phyloP scores from a whole-genome alignment of 2,113 vertebrate species.

The Rissa tridactyla region DNA sequence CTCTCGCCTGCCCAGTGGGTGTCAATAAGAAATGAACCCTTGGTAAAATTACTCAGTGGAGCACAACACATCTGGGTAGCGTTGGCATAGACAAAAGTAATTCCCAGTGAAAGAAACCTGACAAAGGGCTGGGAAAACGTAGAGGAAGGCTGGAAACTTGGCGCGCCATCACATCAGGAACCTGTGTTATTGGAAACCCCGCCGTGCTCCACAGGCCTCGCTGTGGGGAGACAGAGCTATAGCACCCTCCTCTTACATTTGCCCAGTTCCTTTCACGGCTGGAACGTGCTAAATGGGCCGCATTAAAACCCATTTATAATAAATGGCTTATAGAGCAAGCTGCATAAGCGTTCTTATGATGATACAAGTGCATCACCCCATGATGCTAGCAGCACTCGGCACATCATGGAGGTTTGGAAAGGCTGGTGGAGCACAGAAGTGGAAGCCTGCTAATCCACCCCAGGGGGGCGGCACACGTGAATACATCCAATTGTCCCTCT shows the following conservation, averaged over 20 bases:
- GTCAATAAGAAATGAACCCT: neutral
- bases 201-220: neutral
- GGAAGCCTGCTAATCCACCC: neutral
- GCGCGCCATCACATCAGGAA: neutral
- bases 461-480: rapidly evolving
- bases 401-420: neutral
- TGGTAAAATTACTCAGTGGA: neutral
- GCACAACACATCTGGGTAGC: neutral
- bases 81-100: neutral
- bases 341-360: neutral
- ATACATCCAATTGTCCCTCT: neutral
- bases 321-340: neutral
- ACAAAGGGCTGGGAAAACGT: neutral
- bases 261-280: neutral
- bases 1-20: neutral
- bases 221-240: neutral
- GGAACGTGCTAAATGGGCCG: neutral
- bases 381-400: neutral
- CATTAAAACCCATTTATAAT: neutral
- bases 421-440: neutral
- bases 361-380: neutral
- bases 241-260: neutral
- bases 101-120: conserved; percentile 3
- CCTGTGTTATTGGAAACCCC: neutral
- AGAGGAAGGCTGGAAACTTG: conserved; percentile 29